A percentile compares a stretch with the other conserved stretches of the same genome.
Evolutionary conservation across 2,797 vertebrate species (phyloP).

Genomic region (Ambastaia sidthimunki): DNA sequence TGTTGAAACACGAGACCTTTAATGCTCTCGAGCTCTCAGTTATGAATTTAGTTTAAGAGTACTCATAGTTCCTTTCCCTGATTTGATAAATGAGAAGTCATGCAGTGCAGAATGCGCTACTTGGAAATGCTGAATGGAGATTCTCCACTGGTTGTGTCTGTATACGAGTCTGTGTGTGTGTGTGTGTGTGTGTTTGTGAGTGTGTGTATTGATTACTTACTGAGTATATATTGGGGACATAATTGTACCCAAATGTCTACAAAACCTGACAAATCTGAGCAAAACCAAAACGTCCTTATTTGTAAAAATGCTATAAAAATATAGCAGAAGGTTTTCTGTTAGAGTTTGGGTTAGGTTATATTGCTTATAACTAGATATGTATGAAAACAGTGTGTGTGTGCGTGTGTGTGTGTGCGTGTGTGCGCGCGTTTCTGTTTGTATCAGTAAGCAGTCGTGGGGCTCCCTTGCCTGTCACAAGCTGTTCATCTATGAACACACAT

Average conservation of each 20-base stretch:
- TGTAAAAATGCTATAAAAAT: no score
- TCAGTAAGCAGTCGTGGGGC: background rate
- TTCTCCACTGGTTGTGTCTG: background rate
- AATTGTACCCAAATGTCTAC: background rate
- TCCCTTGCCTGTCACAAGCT: background rate
- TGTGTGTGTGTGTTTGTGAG: background rate
- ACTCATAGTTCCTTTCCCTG: constrained; percentile 7
- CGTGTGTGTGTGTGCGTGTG: background rate
- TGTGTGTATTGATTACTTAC: no score
- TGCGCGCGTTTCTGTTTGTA: background rate
- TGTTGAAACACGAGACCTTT: constrained; percentile 65
- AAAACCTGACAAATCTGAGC: no score
- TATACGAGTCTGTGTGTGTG: background rate
- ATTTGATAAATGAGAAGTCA: constrained; percentile 26
- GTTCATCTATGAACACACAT: background rate
- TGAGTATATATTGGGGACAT: no score
- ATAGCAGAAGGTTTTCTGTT: no score
- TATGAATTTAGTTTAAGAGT: constrained; percentile 44
- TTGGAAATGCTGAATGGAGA: background rate
- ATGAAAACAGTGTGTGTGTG: no score
- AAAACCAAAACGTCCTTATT: no score
- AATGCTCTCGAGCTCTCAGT: constrained; percentile 60
- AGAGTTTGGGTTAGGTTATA: no score
- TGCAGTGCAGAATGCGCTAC: constrained; percentile 26
- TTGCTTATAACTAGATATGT: no score